phyloP scores from a whole-genome alignment of 2,797 vertebrate species.

The Centropyge bicolor region DNA sequence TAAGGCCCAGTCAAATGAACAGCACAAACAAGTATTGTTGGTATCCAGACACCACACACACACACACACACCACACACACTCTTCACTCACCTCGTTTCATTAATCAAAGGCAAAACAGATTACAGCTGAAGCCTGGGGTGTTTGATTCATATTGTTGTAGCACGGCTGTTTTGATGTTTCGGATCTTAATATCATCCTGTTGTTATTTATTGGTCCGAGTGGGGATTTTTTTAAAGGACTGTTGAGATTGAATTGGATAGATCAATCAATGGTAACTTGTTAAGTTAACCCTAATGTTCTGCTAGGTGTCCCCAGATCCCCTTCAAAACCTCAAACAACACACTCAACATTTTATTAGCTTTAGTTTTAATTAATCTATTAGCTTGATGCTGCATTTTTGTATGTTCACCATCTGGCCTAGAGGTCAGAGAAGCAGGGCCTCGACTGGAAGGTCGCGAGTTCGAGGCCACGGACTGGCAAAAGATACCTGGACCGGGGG shows the following conservation, averaged over 20 bases:
- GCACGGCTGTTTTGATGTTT: conserved; percentile 62
- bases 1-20: conserved; percentile 68
- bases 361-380: too few relatives aligned
- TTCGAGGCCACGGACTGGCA: too few relatives aligned
- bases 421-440: too few relatives aligned
- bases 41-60: conserved; percentile 44
- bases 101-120: conserved; percentile 67
- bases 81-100: conserved; percentile 42
- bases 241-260: conserved; percentile 18
- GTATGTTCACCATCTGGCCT: too few relatives aligned
- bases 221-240: neutral
- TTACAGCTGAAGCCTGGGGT: conserved; percentile 50
- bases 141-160: conserved; percentile 59
- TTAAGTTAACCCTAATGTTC: conserved; percentile 3
- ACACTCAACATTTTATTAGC: neutral
- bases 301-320: neutral
- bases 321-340: neutral
- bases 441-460: too few relatives aligned
- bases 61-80: neutral
- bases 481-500: too few relatives aligned
- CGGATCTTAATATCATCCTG: conserved; percentile 51
- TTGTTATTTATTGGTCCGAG: conserved; percentile 53
- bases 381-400: neutral
- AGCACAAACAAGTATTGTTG: conserved; percentile 61
- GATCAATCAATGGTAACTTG: conserved; percentile 3